Conservation (phyloP, 37 sponge, comb jelly and placozoan genomes). For the Cliona cf. orientalis region DNA sequence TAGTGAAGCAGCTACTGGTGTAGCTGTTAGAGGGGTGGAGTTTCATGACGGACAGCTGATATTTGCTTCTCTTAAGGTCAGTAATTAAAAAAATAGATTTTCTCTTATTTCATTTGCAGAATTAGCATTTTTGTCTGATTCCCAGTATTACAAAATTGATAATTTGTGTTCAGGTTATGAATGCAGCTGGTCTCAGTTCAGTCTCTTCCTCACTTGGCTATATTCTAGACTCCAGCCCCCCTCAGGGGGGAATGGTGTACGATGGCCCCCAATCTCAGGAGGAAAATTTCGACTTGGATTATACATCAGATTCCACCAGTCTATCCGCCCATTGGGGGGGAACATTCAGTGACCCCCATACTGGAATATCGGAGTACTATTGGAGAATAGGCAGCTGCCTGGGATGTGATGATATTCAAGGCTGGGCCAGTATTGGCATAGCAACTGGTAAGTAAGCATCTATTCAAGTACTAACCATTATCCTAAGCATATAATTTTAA, state of each 20-base stretch:
- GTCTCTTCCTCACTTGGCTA: constrained; percentile 48
- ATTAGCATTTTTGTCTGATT: background rate
- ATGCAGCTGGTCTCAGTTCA: constrained; percentile 66
- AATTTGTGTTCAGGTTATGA: constrained; percentile 49
- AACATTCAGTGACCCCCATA: constrained; percentile 68
- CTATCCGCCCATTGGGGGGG: constrained; percentile 66
- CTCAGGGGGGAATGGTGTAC: constrained; percentile 43
- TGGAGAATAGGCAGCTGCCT: constrained; percentile 72
- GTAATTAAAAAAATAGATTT: background rate
- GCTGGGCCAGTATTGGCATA: constrained; percentile 32
- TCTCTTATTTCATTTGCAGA: background rate
- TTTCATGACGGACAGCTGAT: constrained; percentile 57
- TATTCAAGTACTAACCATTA: background rate
- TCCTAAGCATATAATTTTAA: background rate
- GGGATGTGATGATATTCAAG: constrained; percentile 55
- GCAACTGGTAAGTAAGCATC: constrained; percentile 28
- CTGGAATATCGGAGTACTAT: constrained; percentile 37
- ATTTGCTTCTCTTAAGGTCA: constrained; percentile 45
- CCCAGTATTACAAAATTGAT: background rate
- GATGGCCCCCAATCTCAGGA: constrained; percentile 52
- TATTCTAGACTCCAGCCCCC: constrained; percentile 71
- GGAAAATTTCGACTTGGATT: constrained; percentile 55
- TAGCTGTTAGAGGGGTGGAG: background rate
- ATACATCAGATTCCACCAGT: constrained; percentile 16
- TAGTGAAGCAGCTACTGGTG: background rate